A percentile compares a stretch with the other conserved stretches of the same genome.
These are phyloP conservation scores for Ostrea edulis DNA, from an alignment of 1,140 invertebrate species.

Conservation along the genomic window DNA sequence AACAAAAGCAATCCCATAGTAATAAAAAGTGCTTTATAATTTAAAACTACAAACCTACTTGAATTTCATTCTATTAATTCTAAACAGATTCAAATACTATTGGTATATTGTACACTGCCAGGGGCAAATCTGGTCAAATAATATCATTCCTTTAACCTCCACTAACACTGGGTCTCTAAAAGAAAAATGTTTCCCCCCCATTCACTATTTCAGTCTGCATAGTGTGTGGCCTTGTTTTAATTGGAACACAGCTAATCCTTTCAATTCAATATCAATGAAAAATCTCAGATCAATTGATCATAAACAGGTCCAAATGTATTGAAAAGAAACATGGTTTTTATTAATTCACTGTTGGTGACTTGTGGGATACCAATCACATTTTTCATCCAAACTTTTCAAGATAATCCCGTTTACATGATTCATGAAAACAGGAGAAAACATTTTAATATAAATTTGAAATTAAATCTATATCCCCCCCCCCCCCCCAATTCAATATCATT, in stretches of 20 bases:
- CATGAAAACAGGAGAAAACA: background rate
- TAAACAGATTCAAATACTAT: background rate
- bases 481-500: background rate
- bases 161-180: background rate
- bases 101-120: background rate
- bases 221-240: conserved; percentile 18
- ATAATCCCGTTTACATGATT: background rate
- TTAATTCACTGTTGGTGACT: background rate
- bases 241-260: conserved; percentile 19
- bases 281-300: background rate
- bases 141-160: background rate
- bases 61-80: background rate
- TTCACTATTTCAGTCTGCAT: background rate
- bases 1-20: background rate
- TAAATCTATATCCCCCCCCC: background rate
- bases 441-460: background rate
- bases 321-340: background rate
- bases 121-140: background rate
- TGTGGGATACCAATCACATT: background rate
- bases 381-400: background rate
- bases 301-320: conserved; percentile 9
- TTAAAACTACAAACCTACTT: background rate
- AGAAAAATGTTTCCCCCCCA: background rate
- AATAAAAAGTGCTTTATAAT: background rate
- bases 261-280: background rate